Conservation (phyloP, 2,113 vertebrate genomes). For the Mustelus asterias region DNA sequence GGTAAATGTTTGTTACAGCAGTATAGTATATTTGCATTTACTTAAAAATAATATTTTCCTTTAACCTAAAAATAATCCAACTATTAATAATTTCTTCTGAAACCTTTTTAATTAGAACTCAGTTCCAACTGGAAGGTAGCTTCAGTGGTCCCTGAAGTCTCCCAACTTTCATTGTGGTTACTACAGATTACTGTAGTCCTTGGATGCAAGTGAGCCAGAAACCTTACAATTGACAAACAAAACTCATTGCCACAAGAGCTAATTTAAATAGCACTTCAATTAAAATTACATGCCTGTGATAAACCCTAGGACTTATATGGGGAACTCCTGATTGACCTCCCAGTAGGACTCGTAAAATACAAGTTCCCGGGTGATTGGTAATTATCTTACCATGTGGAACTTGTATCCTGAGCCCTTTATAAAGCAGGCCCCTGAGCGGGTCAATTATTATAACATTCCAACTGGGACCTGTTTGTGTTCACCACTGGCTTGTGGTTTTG, state of each 20-base stretch:
- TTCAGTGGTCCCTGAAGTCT: background rate
- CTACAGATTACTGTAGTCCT: background rate
- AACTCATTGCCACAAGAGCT: background rate
- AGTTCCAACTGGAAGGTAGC: background rate
- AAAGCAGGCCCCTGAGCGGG: too few relatives aligned
- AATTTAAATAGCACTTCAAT: background rate
- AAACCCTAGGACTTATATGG: too few relatives aligned
- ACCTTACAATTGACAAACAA: background rate
- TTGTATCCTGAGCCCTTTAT: too few relatives aligned
- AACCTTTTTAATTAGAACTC: background rate
- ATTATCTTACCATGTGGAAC: too few relatives aligned
- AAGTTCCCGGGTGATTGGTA: too few relatives aligned
- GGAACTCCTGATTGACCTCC: too few relatives aligned
- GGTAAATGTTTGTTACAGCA: background rate
- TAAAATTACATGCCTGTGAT: too few relatives aligned
- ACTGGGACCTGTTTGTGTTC: too few relatives aligned
- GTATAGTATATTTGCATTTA: background rate
- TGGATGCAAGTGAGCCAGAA: background rate
- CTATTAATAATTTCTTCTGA: background rate
- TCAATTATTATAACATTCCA: too few relatives aligned
- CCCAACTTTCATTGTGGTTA: background rate
- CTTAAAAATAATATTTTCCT: background rate
- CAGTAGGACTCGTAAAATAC: too few relatives aligned
- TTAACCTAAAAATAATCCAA: background rate
- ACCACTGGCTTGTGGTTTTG: too few relatives aligned